Conservation (phyloP, 1,140 invertebrate genomes). For the Alviniconcha marisindica region DNA sequence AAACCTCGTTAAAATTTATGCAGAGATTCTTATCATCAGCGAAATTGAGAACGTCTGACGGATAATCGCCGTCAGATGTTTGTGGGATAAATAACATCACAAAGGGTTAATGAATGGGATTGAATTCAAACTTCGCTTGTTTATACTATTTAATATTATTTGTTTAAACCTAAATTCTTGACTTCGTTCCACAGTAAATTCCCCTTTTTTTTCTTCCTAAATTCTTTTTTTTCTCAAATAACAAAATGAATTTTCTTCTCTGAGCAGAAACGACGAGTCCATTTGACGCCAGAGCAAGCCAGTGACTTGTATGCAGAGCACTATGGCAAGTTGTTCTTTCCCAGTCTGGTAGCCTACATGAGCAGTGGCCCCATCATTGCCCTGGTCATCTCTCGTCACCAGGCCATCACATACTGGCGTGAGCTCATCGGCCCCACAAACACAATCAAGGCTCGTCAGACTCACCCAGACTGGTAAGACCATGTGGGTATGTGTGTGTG, state of each 20-base stretch:
- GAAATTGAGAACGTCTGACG: too few species aligned
- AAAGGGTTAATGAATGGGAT: too few species aligned
- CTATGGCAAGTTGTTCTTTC: constrained; percentile 84
- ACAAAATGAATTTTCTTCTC: not conserved
- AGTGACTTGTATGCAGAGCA: constrained; percentile 88
- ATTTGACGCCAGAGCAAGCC: constrained; percentile 86
- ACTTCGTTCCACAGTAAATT: too few species aligned
- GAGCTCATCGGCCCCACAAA: constrained; percentile 83
- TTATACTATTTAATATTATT: too few species aligned
- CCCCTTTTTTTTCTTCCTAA: not conserved
- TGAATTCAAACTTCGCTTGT: too few species aligned
- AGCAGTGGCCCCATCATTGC: constrained; percentile 85
- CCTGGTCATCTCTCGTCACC: constrained; percentile 81
- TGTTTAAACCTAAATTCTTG: too few species aligned
- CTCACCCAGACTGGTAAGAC: constrained; percentile 80
- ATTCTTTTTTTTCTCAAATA: not conserved
- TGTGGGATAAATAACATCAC: too few species aligned
- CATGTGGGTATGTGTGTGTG: not conserved
- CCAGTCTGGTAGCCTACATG: constrained; percentile 86
- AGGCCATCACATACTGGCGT: constrained; percentile 84
- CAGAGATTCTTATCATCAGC: too few species aligned
- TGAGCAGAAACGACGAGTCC: constrained; percentile 81
- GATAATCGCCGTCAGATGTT: too few species aligned
- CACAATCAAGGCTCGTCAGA: constrained; percentile 82
- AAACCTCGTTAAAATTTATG: too few species aligned